Percentiles rank a stretch among this genome's conserved stretches.
These are phyloP conservation scores for Alosa sapidissima DNA, from an alignment of 2,797 vertebrate genomes.

Conservation along the genomic window DNA sequence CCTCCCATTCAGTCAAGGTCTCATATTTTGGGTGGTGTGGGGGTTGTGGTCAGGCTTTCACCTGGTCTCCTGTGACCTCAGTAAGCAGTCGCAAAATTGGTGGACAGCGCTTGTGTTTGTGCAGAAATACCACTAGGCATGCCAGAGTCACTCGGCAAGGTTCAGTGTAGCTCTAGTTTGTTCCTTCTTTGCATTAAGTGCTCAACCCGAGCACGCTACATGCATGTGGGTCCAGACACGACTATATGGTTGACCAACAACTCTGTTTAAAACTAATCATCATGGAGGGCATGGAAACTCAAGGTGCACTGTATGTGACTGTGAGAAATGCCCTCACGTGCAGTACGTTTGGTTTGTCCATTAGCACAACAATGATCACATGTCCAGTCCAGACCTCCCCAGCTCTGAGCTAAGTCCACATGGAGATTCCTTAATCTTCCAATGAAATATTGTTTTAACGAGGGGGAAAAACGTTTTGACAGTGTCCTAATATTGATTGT, in stretches of 20 bases:
- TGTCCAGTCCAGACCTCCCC: neutral
- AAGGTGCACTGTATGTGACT: conserved; percentile 1
- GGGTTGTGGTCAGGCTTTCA: conserved; percentile 21
- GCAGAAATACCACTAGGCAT: neutral
- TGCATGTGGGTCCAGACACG: neutral
- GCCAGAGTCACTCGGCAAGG: neutral
- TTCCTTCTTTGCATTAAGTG: neutral
- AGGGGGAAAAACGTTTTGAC: neutral
- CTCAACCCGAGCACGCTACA: neutral
- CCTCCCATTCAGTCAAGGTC: neutral
- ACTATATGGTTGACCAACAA: neutral
- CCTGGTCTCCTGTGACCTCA: neutral
- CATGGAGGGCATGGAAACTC: conserved; percentile 19
- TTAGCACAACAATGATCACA: neutral
- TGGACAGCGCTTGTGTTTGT: neutral
- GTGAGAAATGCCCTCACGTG: conserved; percentile 28
- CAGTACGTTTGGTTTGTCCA: conserved; percentile 44
- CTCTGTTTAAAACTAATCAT: too few relatives aligned
- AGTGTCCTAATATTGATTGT: neutral
- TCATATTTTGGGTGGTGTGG: conserved; percentile 26
- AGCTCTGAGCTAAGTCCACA: neutral
- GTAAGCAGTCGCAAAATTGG: neutral
- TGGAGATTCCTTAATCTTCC: neutral
- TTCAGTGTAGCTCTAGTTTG: neutral
- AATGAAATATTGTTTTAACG: neutral